These are phyloP conservation scores for Diorhabda sublineata DNA, from an alignment of 1,140 invertebrate species.

Conservation along the genomic window DNA sequence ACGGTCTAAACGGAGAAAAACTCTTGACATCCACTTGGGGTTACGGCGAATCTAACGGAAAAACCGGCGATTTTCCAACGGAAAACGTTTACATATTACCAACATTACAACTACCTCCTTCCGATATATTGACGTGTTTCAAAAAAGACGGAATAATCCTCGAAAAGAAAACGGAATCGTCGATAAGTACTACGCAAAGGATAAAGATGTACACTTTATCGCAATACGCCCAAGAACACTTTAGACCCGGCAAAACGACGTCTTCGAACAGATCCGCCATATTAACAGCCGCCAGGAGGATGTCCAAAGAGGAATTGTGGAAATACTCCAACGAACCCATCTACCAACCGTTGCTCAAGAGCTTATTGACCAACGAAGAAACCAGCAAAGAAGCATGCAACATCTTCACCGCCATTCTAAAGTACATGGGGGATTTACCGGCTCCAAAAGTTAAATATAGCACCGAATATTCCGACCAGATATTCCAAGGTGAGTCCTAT, in stretches of 20 bases:
- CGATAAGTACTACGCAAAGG: constrained; percentile 52
- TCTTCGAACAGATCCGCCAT: constrained; percentile 61
- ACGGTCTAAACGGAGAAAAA: constrained; percentile 69
- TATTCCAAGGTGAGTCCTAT: constrained; percentile 62
- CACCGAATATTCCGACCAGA: constrained; percentile 80
- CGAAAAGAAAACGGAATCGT: constrained; percentile 48
- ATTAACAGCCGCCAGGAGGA: constrained; percentile 56
- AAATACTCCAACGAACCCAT: constrained; percentile 79
- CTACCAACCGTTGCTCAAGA: constrained; percentile 80
- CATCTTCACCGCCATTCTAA: constrained; percentile 63
- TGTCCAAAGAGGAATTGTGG: constrained; percentile 68
- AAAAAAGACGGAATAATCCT: constrained; percentile 54
- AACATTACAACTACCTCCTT: constrained; percentile 71
- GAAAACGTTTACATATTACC: constrained; percentile 86
- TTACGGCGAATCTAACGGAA: constrained; percentile 63
- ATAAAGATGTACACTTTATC: constrained; percentile 75
- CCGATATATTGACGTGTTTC: constrained; percentile 53
- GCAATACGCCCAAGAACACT: constrained; percentile 77
- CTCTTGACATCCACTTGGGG: constrained; percentile 73
- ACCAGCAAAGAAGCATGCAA: constrained; percentile 63
- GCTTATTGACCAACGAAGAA: constrained; percentile 71
- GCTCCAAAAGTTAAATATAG: constrained; percentile 63
- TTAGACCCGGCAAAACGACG: constrained; percentile 57
- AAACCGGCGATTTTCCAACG: constrained; percentile 78
- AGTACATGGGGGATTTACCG: constrained; percentile 94